Evolutionary conservation across 2,797 vertebrate species (phyloP).

Genomic region (Sardinella longiceps): DNA sequence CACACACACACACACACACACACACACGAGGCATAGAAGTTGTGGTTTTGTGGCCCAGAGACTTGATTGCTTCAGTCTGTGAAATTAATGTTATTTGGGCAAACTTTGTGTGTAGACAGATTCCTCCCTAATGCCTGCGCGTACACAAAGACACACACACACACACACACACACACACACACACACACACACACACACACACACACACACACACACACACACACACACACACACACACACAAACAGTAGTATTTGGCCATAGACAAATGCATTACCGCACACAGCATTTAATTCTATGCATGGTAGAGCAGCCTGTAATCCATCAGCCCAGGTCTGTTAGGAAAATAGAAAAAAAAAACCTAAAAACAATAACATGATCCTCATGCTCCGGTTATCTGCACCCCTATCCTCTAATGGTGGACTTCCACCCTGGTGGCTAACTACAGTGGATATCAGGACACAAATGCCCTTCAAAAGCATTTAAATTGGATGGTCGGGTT

Average conservation of each 20-base stretch:
- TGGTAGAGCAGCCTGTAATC: not conserved
- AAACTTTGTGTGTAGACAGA: not conserved
- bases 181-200: not conserved
- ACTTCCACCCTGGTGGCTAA: slow-evolving; percentile 23
- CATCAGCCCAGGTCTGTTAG: not conserved
- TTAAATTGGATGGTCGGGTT: slow-evolving; percentile 32
- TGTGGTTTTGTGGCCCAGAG: not conserved
- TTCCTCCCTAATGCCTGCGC: not conserved
- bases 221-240: not conserved
- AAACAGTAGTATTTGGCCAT: not conserved
- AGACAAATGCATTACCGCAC: not conserved
- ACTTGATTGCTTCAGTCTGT: slow-evolving; percentile 9
- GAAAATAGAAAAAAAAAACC: not conserved
- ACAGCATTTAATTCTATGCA: not conserved
- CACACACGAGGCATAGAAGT: slow-evolving; percentile 10
- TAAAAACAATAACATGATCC: not conserved
- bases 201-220: not conserved
- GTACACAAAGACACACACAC: no score
- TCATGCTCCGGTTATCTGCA: not conserved
- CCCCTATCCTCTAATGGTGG: slow-evolving; percentile 32
- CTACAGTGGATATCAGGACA: not conserved
- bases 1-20: slow-evolving; percentile 26
- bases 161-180: not conserved
- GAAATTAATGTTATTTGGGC: slow-evolving; percentile 13
- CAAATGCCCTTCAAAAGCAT: slow-evolving; percentile 41